Conservation (phyloP, 92 coral and sea anemone genomes). For the Meandrina meandrites region DNA sequence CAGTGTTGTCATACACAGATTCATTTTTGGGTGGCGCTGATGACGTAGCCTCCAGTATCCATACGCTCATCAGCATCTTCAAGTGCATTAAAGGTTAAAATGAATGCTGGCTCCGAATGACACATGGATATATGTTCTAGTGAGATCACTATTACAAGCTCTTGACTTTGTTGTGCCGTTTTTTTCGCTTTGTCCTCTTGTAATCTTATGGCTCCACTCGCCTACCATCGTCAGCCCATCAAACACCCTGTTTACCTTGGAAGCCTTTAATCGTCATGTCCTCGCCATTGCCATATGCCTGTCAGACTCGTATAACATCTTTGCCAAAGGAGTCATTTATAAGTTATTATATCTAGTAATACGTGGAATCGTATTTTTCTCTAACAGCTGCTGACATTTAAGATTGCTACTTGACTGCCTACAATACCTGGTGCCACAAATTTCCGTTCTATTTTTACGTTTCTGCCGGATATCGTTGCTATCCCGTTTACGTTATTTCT, state of each 20-base stretch:
- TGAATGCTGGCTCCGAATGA: slow-evolving; percentile 49
- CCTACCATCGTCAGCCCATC: slow-evolving; percentile 48
- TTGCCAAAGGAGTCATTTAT: not conserved
- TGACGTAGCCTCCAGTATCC: slow-evolving; percentile 42
- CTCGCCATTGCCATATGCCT: slow-evolving; percentile 42
- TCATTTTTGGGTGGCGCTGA: slow-evolving; percentile 43
- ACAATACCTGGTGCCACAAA: no score
- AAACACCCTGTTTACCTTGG: slow-evolving; percentile 34
- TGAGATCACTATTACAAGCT: slow-evolving; percentile 10
- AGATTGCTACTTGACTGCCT: no score
- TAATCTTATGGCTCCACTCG: not conserved
- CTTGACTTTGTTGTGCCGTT: slow-evolving; percentile 13
- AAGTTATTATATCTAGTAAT: no score
- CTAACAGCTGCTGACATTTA: no score
- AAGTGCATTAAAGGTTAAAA: slow-evolving; percentile 39
- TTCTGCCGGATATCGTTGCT: no score
- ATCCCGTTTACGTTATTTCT: no score
- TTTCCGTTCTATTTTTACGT: no score
- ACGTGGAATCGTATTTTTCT: no score
- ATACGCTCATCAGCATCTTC: slow-evolving; percentile 54
- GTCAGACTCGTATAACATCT: slow-evolving; percentile 42
- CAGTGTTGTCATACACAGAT: no score
- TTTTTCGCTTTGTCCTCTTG: slow-evolving; percentile 18
- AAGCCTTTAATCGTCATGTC: slow-evolving; percentile 29
- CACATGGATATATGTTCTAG: slow-evolving; percentile 27